Evolutionary conservation across 2,113 vertebrate genomes (phyloP).

Genomic region (Montifringilla adamsi): DNA sequence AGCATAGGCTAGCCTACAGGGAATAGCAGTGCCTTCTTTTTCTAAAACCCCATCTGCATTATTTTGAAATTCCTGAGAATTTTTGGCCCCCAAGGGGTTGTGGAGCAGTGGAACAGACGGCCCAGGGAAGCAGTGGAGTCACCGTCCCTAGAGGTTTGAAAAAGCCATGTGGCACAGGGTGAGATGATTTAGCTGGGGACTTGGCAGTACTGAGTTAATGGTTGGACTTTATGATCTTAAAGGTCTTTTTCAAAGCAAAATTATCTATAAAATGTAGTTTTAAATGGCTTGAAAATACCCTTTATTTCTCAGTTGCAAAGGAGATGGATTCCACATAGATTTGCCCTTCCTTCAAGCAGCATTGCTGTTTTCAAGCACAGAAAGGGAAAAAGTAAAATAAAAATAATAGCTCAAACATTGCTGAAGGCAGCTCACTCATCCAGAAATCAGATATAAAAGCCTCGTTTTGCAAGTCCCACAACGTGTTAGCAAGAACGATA

Average conservation of each 20-base stretch:
- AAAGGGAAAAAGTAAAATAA: not conserved
- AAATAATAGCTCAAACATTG: not conserved
- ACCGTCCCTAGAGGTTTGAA: not conserved
- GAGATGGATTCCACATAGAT: not conserved
- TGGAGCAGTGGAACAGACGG: not conserved
- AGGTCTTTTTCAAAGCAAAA: not conserved
- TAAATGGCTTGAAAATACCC: not conserved
- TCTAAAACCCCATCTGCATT: not conserved
- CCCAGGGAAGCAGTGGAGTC: not conserved
- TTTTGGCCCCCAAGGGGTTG: not conserved
- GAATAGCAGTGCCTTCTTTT: not conserved
- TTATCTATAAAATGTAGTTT: not conserved
- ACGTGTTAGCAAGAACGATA: not conserved
- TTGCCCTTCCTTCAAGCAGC: not conserved
- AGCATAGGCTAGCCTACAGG: not conserved
- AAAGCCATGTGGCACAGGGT: not conserved
- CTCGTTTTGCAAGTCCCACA: not conserved
- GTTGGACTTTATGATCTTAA: not conserved
- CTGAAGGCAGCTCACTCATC: not conserved
- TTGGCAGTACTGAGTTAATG: not conserved
- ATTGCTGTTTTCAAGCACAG: not conserved
- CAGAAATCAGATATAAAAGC: not conserved
- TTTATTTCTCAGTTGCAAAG: not conserved
- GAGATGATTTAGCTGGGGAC: not conserved
- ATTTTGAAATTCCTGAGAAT: not conserved